Evolutionary conservation across 2,113 vertebrate genomes (phyloP).

Genomic region (Oreochromis tanganicae): DNA sequence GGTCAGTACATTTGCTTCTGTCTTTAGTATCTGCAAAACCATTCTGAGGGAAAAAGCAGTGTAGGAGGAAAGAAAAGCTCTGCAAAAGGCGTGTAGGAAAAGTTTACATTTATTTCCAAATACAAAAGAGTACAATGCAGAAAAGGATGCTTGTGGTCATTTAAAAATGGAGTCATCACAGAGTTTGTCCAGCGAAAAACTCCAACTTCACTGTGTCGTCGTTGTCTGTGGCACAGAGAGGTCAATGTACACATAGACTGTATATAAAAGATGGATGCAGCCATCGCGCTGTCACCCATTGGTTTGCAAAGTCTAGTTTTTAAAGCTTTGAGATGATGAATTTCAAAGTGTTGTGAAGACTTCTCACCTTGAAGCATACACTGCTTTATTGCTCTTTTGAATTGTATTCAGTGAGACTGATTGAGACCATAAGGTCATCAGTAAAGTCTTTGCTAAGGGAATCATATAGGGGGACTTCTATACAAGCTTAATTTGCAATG

Average conservation of each 20-base stretch:
- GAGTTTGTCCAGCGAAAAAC: background rate
- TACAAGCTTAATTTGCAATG: background rate
- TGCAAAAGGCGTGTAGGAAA: background rate
- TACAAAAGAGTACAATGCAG: background rate
- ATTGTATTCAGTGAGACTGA: background rate
- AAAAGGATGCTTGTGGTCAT: background rate
- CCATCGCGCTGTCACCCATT: background rate
- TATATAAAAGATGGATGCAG: background rate
- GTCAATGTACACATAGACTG: background rate
- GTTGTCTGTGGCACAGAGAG: fast-evolving
- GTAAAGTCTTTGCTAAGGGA: background rate
- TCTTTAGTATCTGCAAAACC: background rate
- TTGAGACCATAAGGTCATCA: background rate
- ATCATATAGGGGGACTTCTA: background rate
- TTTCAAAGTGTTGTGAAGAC: background rate
- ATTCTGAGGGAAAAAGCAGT: fast-evolving
- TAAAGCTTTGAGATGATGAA: background rate
- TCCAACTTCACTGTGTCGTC: background rate
- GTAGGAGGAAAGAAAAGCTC: background rate
- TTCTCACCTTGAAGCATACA: fast-evolving
- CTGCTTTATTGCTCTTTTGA: background rate
- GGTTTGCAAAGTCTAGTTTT: background rate
- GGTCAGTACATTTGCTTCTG: background rate
- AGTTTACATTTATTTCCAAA: conserved; percentile 1
- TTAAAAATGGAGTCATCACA: background rate